These are phyloP conservation scores for Helleia helle DNA, from an alignment of 2,888 invertebrate species.

Conservation along the genomic window DNA sequence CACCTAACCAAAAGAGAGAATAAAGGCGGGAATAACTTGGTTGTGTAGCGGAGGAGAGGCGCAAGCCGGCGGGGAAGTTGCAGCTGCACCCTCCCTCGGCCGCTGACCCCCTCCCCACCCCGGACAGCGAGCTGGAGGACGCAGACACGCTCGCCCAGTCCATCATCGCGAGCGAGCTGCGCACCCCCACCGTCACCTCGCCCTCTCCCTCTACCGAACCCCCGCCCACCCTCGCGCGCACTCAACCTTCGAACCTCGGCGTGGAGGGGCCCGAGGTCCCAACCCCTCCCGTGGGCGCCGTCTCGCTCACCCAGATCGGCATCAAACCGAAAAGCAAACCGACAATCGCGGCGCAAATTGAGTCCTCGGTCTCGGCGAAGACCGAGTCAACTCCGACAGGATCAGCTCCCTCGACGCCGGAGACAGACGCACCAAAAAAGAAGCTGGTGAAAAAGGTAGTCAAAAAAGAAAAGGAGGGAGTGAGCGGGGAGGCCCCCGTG, in stretches of 20 bases:
- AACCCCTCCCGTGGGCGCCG: constrained; percentile 64
- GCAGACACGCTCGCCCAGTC: constrained; percentile 59
- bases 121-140: constrained; percentile 68
- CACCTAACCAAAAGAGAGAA: constrained; percentile 63
- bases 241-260: constrained; percentile 34
- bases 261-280: constrained; percentile 54
- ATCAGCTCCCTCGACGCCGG: constrained; percentile 21
- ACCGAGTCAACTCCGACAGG: constrained; percentile 19
- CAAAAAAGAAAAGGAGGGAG: constrained; percentile 67
- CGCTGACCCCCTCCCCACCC: constrained; percentile 58
- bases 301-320: constrained; percentile 68
- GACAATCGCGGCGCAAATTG: constrained; percentile 52
- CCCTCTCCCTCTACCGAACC: constrained; percentile 34
- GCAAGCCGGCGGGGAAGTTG: constrained; percentile 59
- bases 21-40: constrained; percentile 63
- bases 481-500: constrained; percentile 53
- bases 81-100: constrained; percentile 51
- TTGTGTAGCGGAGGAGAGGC: constrained; percentile 71
- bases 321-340: constrained; percentile 52
- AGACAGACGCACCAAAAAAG: constrained; percentile 45
- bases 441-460: constrained; percentile 64
- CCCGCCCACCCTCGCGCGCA: constrained; percentile 23
- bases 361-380: constrained; percentile 46
- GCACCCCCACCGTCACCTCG: constrained; percentile 42
- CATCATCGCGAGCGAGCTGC: constrained; percentile 65